Base-by-base conservation (phyloP, 2,888 invertebrate species). In the Ormyrus rosae region DNA sequence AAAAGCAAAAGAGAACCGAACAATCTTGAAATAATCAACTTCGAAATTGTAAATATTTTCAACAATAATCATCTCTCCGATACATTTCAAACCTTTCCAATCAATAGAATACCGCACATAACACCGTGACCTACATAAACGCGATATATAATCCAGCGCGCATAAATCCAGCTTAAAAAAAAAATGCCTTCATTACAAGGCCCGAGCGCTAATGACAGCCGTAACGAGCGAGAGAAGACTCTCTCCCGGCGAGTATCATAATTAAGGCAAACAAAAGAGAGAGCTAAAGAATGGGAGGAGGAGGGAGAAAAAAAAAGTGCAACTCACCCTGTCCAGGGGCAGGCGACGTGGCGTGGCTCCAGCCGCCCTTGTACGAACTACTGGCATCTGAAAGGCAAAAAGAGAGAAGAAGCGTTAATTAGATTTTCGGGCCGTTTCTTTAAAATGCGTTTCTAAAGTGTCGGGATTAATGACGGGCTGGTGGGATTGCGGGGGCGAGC, bases 311-410 rank as follows among this genome's bases (percentile, higher is more conserved):
- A 77, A 83, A 69, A 53, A 74, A 81, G 83, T 84, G 80, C 48
- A 81, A 87, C 90, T 90, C 77, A 90, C 90, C 90, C 86, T 90
- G 90, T 84, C 90, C 90, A 85, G 90, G 90, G 84, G 90, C 90
- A 82, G 90, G 90, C 84, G 90, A 90, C 70, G 90, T 87, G 81
- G 90, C 90, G 86, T 90, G 90, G 86, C 90, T 90, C 90, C 90
- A 90, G 86, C 90, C 90, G 82, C 90, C 90, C 86, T 90, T 90
- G 86, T 90, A 90, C 86, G 90, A 90, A 83, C 89, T 89, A 87
- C 90, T 89, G 85, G 90, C 90, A 90, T 90, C 90, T 90, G 86
- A 19, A 87, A 89, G 45, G 76, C 48, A 82, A 81, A 78, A 72
- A 67, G 77, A 64, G 69, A 63, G 6, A 75, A 78, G 80, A 48